phyloP scores from a whole-genome alignment of 2,113 vertebrate species.

The Heterochromis multidens region DNA sequence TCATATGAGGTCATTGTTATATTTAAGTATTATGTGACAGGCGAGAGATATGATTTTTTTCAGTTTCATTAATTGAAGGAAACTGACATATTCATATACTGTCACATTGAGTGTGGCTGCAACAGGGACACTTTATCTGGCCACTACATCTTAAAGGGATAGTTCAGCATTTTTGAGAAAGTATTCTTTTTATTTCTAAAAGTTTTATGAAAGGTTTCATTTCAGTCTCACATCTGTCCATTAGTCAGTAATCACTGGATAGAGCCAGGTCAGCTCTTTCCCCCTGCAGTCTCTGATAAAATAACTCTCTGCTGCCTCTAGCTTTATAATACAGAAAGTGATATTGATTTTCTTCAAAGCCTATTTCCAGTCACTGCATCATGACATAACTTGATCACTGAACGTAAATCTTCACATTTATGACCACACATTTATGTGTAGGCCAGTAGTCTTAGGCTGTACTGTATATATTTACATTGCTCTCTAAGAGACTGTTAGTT shows the following conservation, averaged over 20 bases:
- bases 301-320: not conserved
- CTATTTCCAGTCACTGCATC: not conserved
- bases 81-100: not conserved
- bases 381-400: not conserved
- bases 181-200: not conserved
- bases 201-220: not conserved
- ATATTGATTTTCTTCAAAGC: not conserved
- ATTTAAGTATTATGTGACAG: conserved; percentile 18
- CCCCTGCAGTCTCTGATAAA: not conserved
- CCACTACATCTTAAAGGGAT: not conserved
- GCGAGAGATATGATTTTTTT: not conserved
- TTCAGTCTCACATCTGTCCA: not conserved
- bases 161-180: not conserved
- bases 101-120: not conserved
- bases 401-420: conserved; percentile 17
- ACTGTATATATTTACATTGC: conserved; percentile 4
- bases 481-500: conserved; percentile 20
- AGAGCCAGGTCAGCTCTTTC: not conserved
- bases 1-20: conserved; percentile 36
- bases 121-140: not conserved
- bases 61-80: not conserved
- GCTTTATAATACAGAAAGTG: not conserved
- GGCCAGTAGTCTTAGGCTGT: conserved; percentile 4
- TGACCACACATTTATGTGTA: not conserved
- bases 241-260: not conserved